Base-by-base conservation (phyloP, 2,888 invertebrate genomes). In the Nineta flava region DNA sequence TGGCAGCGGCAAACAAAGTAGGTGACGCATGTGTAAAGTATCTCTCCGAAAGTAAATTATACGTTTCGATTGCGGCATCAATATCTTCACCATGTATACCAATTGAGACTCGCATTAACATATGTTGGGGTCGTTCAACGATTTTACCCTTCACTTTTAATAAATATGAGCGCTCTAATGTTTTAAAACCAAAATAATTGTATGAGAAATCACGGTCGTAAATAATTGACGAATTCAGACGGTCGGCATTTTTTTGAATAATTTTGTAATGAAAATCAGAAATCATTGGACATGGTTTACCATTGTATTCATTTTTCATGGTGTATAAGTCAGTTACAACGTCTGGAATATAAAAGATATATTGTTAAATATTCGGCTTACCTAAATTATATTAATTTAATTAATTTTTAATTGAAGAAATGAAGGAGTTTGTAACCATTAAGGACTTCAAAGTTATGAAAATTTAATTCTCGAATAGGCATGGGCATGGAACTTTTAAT, bases 111-210 rank as follows among this genome's bases (percentile, higher is more conserved):
- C 99, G 72, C 99, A 99, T 99, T 51, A 99, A 69, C 95, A 99
- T 91, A 60, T 99, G 96, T 62, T 99, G 97, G 0, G 99, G 99
- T 26, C 99, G 77, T 67, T 99, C 99, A 1, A 79, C 94, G 47
- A 95, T 86, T 76, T 91, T 91, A 0, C 84, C 85, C 63, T 91
- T 76, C 48, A 95, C 87, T 69, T 88, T 93, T 51, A 97, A 68
- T 55, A 99, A 71, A 66, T 99, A 99, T 1, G 96, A 95, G 44
- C 92, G 76, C 62, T 99, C 97, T 49, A 99, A 69, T 0, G 97
- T 99, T 75, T 96, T 97, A 62, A 97, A 97, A n/a, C 97, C 99
- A 74, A 99, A 99, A 65, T 93, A 99, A 62, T 93, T 95, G 69
- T 96, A 99, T 52, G 79, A 83, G 66, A 91, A 99, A 68, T 99